Base-by-base conservation (phyloP, 2,113 vertebrate species). In the Gadus macrocephalus region DNA sequence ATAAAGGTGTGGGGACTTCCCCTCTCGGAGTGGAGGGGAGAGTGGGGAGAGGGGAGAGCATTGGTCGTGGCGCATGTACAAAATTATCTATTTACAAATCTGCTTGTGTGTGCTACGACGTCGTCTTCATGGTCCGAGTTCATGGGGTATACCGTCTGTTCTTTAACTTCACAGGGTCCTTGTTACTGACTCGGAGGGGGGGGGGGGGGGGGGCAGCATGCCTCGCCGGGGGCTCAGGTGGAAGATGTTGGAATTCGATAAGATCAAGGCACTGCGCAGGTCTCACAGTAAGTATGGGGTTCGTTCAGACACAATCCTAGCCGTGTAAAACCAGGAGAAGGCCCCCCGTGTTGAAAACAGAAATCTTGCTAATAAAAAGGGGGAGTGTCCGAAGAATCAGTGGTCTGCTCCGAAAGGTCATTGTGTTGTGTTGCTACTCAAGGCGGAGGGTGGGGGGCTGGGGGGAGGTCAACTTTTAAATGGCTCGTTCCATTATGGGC, bases 241-340 rank as follows among this genome's bases (percentile, higher is more conserved):
- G 91, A 91, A 90, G 91, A 73, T 72, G 42, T 62, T 27, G 71
- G 61, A 60, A 71, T 76, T 78, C 66, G 69, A 70, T 66, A 19
- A 71, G 70, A 70, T 93, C 93, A 95, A 97, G 95, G 95, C 96
- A 95, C 94, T 92, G 93, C 89, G 92, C 93, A 91, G 93, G 91
- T 91, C 27, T 68, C 62, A 49, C 42, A 49, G 42, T 71, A 11
- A 49, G 42, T 71, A 11, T 35, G n/a, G 59, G 22, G 22, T 62
- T 22, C 61, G 28, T 62, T 62, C 22, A 15, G 20, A 15, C 20
- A 25, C 20, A 25, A 14, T 25, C 22, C 15, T 62, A 3, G 3
- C 59, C 14, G 22, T 61, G 59, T 61, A 22, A 15, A 27, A 25
- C 56, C 56, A 6, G 69, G 62, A 67, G 59, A 11, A 5, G 31